phyloP scores from a whole-genome alignment of 2,113 vertebrate species.

The Patagioenas fasciata region DNA sequence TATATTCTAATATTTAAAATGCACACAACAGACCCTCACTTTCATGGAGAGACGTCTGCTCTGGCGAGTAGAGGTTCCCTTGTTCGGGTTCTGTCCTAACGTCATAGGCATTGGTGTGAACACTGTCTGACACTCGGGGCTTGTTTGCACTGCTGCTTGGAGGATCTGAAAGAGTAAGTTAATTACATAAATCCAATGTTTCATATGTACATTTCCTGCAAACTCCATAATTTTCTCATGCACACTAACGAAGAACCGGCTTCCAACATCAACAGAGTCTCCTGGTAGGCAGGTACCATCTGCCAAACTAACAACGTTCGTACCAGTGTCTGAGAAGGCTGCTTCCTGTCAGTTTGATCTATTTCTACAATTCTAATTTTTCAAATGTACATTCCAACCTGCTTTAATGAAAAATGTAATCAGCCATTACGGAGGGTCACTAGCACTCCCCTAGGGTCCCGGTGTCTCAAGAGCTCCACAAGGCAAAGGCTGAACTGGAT shows the following conservation, averaged over 20 bases:
- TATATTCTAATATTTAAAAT: constrained; percentile 63
- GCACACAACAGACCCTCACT: constrained; percentile 95
- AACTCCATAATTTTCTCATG: background rate
- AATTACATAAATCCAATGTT: background rate
- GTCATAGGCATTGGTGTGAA: constrained; percentile 87
- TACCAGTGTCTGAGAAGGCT: background rate
- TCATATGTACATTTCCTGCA: background rate
- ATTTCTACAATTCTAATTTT: background rate
- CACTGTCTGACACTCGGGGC: constrained; percentile 81
- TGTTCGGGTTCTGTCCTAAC: constrained; percentile 87
- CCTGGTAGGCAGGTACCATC: background rate
- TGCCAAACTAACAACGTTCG: background rate
- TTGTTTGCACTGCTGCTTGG: constrained; percentile 80
- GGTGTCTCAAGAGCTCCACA: background rate
- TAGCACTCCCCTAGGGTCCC: background rate
- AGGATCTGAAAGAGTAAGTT: constrained; percentile 81
- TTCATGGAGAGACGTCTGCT: constrained; percentile 94
- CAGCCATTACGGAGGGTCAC: background rate
- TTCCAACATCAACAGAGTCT: background rate
- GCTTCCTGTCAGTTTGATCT: background rate
- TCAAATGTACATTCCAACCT: background rate
- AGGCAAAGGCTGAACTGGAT: background rate
- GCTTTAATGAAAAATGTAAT: background rate
- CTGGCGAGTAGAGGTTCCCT: constrained; percentile 88
- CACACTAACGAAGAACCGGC: background rate